A percentile compares a stretch with the other conserved stretches of the same genome.
Evolutionary conservation across 2,888 invertebrate genomes (phyloP).

Genomic region (Tetramorium bicarinatum): DNA sequence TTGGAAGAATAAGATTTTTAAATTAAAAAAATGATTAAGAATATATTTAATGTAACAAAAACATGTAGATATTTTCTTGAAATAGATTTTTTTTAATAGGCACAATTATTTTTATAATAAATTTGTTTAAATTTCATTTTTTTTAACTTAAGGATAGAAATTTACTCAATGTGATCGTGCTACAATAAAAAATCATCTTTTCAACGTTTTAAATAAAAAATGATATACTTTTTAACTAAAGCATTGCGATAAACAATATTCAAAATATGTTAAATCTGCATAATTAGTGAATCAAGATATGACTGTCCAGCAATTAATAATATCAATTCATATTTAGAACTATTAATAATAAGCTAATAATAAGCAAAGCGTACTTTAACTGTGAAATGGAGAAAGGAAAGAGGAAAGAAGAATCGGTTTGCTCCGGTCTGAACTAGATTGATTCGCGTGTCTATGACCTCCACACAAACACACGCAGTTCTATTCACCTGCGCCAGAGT

Average conservation of each 20-base stretch:
- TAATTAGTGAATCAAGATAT: background rate
- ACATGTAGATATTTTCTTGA: background rate
- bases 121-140: background rate
- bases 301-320: background rate
- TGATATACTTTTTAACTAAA: background rate
- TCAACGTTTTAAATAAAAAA: conserved; percentile 10
- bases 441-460: conserved; percentile 62
- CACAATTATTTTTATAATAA: background rate
- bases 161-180: background rate
- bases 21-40: conserved; percentile 1
- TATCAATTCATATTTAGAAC: background rate
- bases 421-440: conserved; percentile 58
- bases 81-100: background rate
- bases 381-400: conserved; percentile 49
- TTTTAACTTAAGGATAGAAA: background rate
- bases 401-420: conserved; percentile 51
- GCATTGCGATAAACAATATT: background rate
- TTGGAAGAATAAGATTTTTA: background rate
- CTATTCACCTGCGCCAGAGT: conserved; percentile 56
- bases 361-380: background rate
- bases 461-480: background rate
- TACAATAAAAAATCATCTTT: background rate
- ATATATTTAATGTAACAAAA: background rate
- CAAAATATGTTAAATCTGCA: background rate
- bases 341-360: background rate